phyloP scores from a whole-genome alignment of 2,113 vertebrate species.

The Megaptera novaeangliae region DNA sequence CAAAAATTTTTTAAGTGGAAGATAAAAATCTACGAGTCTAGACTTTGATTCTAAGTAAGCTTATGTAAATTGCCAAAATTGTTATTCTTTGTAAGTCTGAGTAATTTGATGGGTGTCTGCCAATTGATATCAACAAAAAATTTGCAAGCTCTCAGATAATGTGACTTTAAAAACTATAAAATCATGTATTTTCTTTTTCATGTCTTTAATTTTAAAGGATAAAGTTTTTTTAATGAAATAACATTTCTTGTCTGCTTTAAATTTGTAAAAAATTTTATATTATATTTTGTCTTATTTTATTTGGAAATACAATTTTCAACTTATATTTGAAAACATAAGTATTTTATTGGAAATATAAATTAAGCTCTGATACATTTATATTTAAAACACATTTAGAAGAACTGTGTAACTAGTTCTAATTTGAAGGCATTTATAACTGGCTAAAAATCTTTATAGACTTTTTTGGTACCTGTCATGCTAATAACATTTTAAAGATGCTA shows the following conservation, averaged over 20 bases:
- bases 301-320: background rate
- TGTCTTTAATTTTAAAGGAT: conserved; percentile 38
- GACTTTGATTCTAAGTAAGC: conserved; percentile 37
- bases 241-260: background rate
- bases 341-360: background rate
- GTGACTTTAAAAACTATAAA: conserved; percentile 34
- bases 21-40: conserved; percentile 47
- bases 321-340: background rate
- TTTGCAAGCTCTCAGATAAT: conserved; percentile 28
- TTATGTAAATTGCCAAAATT: conserved; percentile 54
- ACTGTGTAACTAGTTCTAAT: background rate
- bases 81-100: conserved; percentile 44
- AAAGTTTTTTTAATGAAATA: background rate
- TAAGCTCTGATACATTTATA: background rate
- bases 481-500: background rate
- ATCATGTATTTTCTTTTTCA: background rate
- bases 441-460: background rate
- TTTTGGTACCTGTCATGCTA: background rate
- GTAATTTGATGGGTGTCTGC: conserved; percentile 44
- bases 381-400: background rate
- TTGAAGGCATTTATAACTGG: background rate
- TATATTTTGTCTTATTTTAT: background rate
- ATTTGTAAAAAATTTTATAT: background rate
- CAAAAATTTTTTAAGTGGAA: conserved; percentile 44
- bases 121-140: conserved; percentile 46